phyloP scores from a whole-genome alignment of 1,140 invertebrate species.

The Hypothenemus hampei region DNA sequence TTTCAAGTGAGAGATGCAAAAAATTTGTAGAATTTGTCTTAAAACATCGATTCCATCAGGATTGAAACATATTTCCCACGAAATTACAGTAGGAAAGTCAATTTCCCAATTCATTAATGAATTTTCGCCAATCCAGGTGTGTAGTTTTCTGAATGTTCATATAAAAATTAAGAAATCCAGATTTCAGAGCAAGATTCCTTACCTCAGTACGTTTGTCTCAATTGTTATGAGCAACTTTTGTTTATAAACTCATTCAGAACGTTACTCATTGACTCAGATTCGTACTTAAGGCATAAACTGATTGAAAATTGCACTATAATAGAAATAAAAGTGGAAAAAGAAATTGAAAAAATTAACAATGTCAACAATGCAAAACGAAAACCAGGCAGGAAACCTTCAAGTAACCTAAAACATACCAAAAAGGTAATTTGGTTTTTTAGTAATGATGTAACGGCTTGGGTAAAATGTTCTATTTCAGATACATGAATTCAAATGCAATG shows the following conservation, averaged over 20 bases:
- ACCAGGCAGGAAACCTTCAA: constrained; percentile 1
- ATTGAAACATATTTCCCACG: background rate
- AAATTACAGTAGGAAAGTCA: background rate
- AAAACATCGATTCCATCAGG: background rate
- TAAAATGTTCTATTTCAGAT: too few relatives aligned
- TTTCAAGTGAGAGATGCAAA: too few relatives aligned
- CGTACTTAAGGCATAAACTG: constrained; percentile 2
- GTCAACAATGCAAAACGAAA: background rate
- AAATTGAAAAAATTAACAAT: background rate
- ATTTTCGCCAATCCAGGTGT: background rate
- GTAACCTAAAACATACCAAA: background rate
- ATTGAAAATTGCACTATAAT: background rate
- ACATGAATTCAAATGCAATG: constrained; percentile 17
- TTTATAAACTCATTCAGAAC: background rate
- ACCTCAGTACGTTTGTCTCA: constrained; percentile 1
- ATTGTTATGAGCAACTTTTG: constrained; percentile 6
- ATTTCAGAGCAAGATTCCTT: constrained; percentile 1
- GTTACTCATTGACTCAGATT: constrained; percentile 2
- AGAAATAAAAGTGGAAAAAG: background rate
- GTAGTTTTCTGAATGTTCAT: background rate
- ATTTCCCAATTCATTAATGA: constrained; percentile 1
- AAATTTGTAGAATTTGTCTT: background rate
- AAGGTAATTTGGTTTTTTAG: too few relatives aligned
- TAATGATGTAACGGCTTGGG: too few relatives aligned
- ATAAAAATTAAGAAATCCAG: background rate